These are phyloP conservation scores for Vireo griseus DNA, from an alignment of 2,797 vertebrate genomes.

Conservation along the genomic window DNA sequence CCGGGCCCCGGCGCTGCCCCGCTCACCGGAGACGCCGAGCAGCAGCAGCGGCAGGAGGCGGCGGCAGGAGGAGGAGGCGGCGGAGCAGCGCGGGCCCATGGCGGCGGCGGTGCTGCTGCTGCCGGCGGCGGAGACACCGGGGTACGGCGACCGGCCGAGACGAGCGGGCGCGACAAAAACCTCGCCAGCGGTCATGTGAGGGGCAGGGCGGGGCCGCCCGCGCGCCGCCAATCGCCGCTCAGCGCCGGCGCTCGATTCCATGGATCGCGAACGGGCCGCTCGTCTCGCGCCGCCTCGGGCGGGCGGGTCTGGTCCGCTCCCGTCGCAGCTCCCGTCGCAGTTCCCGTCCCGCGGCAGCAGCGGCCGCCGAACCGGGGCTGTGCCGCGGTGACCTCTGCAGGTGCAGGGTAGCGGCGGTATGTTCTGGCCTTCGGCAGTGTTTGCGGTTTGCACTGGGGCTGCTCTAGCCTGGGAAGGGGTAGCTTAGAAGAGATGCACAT, in stretches of 20 bases:
- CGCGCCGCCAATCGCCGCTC: not conserved
- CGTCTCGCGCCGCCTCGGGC: not conserved
- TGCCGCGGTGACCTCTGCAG: not conserved
- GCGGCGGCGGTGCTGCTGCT: no score
- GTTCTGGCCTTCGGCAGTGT: not conserved
- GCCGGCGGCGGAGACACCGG: not conserved
- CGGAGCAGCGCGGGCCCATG: not conserved
- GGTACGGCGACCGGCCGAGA: not conserved
- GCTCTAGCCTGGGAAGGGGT: not conserved
- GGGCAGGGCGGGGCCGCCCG: not conserved
- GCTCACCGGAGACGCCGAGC: not conserved
- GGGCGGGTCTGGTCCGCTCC: not conserved
- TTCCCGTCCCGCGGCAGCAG: not conserved
- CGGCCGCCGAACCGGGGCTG: no score
- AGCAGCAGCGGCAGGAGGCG: not conserved
- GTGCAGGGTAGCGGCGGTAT: fast-evolving
- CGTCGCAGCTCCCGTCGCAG: fast-evolving
- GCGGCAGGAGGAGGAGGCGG: not conserved
- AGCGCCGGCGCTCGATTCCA: not conserved
- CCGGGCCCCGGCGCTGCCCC: not conserved
- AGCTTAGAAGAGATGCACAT: fast-evolving
- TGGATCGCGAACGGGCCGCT: not conserved
- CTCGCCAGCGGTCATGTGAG: slow-evolving; percentile 16
- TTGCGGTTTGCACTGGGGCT: fast-evolving
- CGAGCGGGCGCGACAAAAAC: not conserved